Percentiles rank a stretch among this genome's conserved stretches.
Evolutionary conservation across 2,113 vertebrate species (phyloP).

Genomic region (Pica pica): DNA sequence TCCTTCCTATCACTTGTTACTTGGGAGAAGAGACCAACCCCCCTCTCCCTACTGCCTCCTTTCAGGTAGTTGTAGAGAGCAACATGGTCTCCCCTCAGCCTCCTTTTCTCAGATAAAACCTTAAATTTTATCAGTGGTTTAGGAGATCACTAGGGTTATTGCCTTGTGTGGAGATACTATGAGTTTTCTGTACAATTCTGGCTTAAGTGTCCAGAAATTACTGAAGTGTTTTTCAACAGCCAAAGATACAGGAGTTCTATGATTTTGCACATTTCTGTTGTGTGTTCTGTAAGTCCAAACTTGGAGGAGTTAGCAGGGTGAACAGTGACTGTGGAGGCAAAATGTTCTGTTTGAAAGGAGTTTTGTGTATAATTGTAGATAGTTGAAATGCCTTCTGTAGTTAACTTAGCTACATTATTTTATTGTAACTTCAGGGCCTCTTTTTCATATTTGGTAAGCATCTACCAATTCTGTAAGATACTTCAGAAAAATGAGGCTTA

Average conservation of each 20-base stretch:
- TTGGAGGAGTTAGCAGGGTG: background rate
- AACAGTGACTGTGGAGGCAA: background rate
- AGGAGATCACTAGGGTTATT: background rate
- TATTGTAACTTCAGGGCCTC: background rate
- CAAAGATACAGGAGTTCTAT: background rate
- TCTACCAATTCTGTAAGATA: background rate
- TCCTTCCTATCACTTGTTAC: background rate
- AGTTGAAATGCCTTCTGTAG: background rate
- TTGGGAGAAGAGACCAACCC: background rate
- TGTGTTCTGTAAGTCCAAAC: background rate
- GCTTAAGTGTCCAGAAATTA: background rate
- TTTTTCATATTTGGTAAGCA: background rate
- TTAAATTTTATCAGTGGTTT: background rate
- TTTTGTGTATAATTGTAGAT: background rate
- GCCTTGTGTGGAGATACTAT: background rate
- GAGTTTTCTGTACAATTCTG: background rate
- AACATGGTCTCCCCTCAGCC: background rate
- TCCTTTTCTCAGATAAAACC: background rate
- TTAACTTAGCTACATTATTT: background rate
- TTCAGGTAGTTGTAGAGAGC: background rate
- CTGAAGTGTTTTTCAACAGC: background rate
- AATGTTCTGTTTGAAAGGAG: background rate
- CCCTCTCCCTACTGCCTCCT: accelerated
- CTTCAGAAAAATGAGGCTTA: background rate
- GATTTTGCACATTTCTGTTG: background rate